Evolutionary conservation across 2,888 invertebrate species (phyloP), one percentile per base, ranked within the genome.

Genomic region (Oscheius sp.): DNA sequence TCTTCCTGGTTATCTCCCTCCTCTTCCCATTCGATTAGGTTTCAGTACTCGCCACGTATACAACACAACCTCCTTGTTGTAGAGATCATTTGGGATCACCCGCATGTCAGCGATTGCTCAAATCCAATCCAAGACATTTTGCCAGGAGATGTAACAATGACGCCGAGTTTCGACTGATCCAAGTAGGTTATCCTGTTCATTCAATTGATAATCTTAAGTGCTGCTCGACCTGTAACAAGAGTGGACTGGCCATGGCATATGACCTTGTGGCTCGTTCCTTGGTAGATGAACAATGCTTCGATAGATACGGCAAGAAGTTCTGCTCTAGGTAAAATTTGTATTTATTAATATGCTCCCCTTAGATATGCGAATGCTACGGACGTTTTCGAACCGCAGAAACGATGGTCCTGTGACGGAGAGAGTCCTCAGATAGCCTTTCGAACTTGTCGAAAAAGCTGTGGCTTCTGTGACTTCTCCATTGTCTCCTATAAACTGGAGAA

Each of bases 351-450:
- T 49, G 22, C 5, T 5, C 1, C 2, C 3, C 49, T 32, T 20
- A 74, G 78, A 70, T 80, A 78, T 66, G 80, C 80, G 30, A 80
- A 81, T 67, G 64, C 73, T 47, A 81, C 78, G 14, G 81, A 80
- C 67, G 74, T 80, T n/a, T 81, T 80, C 64, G 73, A 75, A 68
- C 73, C 75, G 1, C 72, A 71, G 36, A 74, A 71, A 54, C 69
- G 74, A 32, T 79, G 80, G 79, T 69, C 69, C n/a, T 81, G 81
- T 68, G 77, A 79, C 50, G 80, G 81, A 17, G 72, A 77, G 57
- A 80, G 73, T 67, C 78, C 81, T 17, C 78, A 80, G 68, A 73
- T 81, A 22, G 77, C 80, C 22, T 81, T 81, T 68, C 71, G 81
- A 41, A 67, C 79, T 30, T 81, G 81, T 68, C 73, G 81, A 57